Base-by-base conservation (phyloP, 1,140 invertebrate genomes). In the Akabosia matsudoensis region DNA sequence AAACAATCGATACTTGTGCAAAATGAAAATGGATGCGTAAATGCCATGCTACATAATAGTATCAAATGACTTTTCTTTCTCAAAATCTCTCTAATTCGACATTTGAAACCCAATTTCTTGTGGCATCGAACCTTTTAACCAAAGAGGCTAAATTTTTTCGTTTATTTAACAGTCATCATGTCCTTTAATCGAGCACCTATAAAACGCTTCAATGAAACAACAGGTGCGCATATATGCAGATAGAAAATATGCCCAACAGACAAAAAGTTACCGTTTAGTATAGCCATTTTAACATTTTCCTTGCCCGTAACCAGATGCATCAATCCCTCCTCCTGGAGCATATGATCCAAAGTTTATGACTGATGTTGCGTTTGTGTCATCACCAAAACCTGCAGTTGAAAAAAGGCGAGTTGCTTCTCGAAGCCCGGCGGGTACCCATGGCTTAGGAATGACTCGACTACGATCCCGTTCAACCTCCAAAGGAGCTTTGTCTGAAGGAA, bases 271-370 rank as follows among this genome's bases (percentile, higher is more conserved):
- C 7, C 37, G 7, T 45, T 45, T 45, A 45, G 18, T 45, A 45
- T 45, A 10, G 37, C 37, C 18, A 10, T 45, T 45, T 10, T 45
- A 10, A 45, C 37, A 7, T 45, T 45, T 45, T 45, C 37, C 37
- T 10, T 45, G 7, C 37, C 18, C 37, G 13, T 24, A 28, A 24
- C 0, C 33, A 75, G 74, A 37, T 13, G 31, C 18, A 18, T 16
- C 61, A 28, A 24, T 52, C 34, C 76, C 76, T 73, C 37, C 76
- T 1, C 31, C 56, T 22, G 76, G 76, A 67, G 34, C 71, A 0
- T 76, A 76, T 14, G 76, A 76, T 33, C 76, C 76, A 0, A 73
- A 76, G 26, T 76, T 73, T 16, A 1, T 70, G 10, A 76, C 76
- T n/a, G 76, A 76, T 52, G 72, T 76, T 7, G 76, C 52, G 28